Evolutionary conservation across 2,113 vertebrate species (phyloP), one percentile per base, ranked within the genome.

Genomic region (Austrofundulus limnaeus): DNA sequence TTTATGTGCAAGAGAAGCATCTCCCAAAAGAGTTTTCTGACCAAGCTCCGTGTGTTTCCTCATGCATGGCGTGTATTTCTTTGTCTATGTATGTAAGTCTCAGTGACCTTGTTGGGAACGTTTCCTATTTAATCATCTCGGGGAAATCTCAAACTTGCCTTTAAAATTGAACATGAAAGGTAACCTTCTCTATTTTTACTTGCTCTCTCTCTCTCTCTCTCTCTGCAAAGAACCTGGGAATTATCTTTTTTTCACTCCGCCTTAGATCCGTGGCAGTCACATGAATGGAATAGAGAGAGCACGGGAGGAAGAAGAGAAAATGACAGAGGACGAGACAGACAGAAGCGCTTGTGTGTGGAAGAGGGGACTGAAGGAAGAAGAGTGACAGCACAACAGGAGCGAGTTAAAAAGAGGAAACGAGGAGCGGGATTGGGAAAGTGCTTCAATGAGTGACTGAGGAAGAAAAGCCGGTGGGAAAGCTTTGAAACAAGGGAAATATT

Each of bases 131-230:
- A 91, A 89, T 91, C 87, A 88, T 88, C 84, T 82, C 62, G 23
- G 80, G 85, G 78, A 89, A 83, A 87, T 85, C 84, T 84, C 82
- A 86, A 83, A 85, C 82, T 83, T 89, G 81, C 70, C 58, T 84
- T 86, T 82, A 82, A 87, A 85, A 87, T 85, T 80, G 74, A 87
- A 89, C 81, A 88, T 85, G 80, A 88, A 86, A 88, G 82, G 78
- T 83, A 88, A 87, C 87, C 81, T 88, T 87, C 84, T 85, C 78
- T 85, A 84, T 85, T 87, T 87, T 83, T 83, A 81, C 80, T 81
- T n/a, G 37, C 31, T 34, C 31, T 34, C 31, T 34, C 31, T 34
- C 9, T 34, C 74, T 43, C 46, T 79, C 79, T 60, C 60, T 45
- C 9, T 73, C 71, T 39, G 71, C 78, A 75, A 76, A 87, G 80